phyloP scores from a whole-genome alignment of 2,113 vertebrate genomes.

The Hippopotamus amphibius region DNA sequence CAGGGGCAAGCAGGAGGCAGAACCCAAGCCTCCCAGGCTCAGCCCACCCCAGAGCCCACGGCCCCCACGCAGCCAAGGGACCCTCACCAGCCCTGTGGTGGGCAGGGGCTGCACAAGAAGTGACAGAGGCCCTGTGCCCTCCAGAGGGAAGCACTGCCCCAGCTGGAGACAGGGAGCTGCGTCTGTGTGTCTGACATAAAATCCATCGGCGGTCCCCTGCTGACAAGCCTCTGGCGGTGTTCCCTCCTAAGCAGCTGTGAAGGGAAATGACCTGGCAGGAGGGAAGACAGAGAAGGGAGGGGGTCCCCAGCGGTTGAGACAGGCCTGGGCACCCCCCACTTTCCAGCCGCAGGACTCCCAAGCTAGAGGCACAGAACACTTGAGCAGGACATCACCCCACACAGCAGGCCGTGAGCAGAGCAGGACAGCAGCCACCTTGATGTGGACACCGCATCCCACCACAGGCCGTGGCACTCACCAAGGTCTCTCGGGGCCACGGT shows the following conservation, averaged over 20 bases:
- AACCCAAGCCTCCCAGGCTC: too few species aligned
- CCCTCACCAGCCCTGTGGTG: not conserved
- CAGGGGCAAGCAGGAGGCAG: not conserved
- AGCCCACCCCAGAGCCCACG: not conserved
- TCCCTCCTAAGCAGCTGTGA: not conserved
- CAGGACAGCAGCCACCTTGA: too few species aligned
- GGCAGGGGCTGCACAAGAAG: not conserved
- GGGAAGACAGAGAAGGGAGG: not conserved
- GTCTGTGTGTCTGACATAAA: not conserved
- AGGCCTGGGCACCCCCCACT: not conserved
- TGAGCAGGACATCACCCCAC: rapidly evolving
- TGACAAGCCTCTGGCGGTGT: not conserved
- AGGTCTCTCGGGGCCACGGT: not conserved
- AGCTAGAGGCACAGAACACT: not conserved
- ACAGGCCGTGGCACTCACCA: not conserved
- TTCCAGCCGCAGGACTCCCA: not conserved
- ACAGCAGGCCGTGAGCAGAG: not conserved
- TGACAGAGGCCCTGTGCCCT: not conserved
- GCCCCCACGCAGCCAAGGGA: not conserved
- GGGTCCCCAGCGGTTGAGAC: too few species aligned
- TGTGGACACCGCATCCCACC: not conserved
- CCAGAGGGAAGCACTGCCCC: not conserved
- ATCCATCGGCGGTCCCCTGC: not conserved
- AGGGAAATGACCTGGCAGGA: not conserved
- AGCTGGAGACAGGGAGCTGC: not conserved